Evolutionary conservation across 2,888 invertebrate species (phyloP).

Genomic region (Apotomis turbidana): DNA sequence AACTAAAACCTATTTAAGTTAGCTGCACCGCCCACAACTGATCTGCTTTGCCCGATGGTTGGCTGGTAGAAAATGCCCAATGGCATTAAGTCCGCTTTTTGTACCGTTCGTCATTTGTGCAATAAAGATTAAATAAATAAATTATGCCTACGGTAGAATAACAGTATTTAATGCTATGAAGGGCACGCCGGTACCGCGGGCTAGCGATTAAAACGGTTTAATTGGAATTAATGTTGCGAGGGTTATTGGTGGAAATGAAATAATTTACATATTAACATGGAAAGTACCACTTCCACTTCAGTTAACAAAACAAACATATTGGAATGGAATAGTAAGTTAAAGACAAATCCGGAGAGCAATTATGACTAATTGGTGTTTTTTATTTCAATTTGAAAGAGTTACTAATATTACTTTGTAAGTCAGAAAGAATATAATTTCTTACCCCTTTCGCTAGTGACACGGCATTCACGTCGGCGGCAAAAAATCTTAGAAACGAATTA

Average conservation of each 20-base stretch:
- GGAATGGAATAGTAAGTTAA: background rate
- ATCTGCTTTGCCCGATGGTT: too few relatives aligned
- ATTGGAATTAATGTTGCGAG: slow-evolving; percentile 35
- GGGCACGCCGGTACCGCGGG: slow-evolving; percentile 19
- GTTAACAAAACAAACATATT: too few relatives aligned
- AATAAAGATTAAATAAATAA: too few relatives aligned
- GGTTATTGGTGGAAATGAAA: slow-evolving; percentile 23
- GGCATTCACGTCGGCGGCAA: slow-evolving; percentile 52
- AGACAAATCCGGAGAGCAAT: background rate
- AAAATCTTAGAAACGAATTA: slow-evolving; percentile 19
- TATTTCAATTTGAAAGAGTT: background rate
- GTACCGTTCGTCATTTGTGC: too few relatives aligned
- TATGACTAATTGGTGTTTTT: background rate
- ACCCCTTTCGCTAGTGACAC: slow-evolving; percentile 51
- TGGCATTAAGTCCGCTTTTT: too few relatives aligned
- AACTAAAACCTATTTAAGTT: too few relatives aligned
- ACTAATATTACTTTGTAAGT: background rate
- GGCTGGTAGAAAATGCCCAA: too few relatives aligned
- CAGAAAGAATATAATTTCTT: slow-evolving; percentile 47
- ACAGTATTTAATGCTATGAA: slow-evolving; percentile 15
- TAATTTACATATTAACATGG: slow-evolving; percentile 17
- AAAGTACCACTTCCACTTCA: background rate
- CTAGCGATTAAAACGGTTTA: slow-evolving; percentile 28
- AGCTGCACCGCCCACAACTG: too few relatives aligned
- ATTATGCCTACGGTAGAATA: slow-evolving; percentile 12